Percentiles rank a stretch among this genome's conserved stretches.
Conservation (phyloP, 2,113 vertebrate species). For the Chaenocephalus aceratus region DNA sequence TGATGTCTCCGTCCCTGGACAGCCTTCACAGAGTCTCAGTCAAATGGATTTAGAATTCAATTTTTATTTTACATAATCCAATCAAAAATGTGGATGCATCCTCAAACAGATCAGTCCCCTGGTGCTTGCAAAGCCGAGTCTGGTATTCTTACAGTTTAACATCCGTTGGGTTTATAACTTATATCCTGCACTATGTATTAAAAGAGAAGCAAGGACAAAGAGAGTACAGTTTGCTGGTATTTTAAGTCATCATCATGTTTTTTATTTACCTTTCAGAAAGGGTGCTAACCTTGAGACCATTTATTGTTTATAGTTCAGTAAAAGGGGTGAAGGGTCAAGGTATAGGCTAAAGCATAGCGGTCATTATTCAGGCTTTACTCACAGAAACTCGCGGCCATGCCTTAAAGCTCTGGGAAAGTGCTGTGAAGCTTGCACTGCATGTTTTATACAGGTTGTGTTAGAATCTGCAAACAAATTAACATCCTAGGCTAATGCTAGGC, state of each 20-base stretch:
- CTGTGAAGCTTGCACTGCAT: background rate
- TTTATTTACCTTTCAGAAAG: background rate
- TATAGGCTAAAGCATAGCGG: background rate
- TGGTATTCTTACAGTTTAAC: conserved; percentile 50
- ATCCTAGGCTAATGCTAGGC: conserved; percentile 4
- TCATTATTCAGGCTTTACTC: background rate
- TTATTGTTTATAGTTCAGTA: conserved; percentile 17
- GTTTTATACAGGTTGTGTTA: background rate
- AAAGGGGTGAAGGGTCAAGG: conserved; percentile 12
- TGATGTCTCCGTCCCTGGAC: conserved; percentile 80
- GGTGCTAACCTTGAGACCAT: background rate
- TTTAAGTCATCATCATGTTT: conserved; percentile 7
- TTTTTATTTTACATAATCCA: conserved; percentile 83
- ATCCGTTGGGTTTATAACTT: conserved; percentile 36
- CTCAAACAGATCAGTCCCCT: conserved; percentile 64
- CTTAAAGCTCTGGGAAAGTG: background rate
- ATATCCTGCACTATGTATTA: background rate
- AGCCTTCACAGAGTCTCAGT: conserved; percentile 73
- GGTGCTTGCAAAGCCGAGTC: conserved; percentile 53
- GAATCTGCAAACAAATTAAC: conserved; percentile 11
- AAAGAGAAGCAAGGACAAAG: conserved; percentile 10
- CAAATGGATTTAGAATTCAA: conserved; percentile 84
- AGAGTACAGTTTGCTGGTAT: background rate
- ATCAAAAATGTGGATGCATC: conserved; percentile 77
- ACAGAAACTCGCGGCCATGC: background rate